Percentiles rank a stretch among this genome's conserved stretches.
Evolutionary conservation across 2,797 vertebrate genomes (phyloP).

Genomic region (Manis pentadactyla): DNA sequence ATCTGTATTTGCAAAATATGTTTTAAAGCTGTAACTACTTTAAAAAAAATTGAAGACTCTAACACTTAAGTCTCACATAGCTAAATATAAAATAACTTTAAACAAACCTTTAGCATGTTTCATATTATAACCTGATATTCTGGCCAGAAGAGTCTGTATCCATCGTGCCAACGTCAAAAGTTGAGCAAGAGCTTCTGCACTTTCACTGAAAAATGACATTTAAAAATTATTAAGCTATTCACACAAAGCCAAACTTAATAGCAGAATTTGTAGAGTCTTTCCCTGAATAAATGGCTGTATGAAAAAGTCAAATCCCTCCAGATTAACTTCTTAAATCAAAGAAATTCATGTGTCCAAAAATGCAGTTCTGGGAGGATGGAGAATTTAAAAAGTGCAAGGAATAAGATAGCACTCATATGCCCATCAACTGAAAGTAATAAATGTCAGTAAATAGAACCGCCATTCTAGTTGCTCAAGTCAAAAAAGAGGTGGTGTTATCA

Average conservation of each 20-base stretch:
- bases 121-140: slow-evolving; percentile 89
- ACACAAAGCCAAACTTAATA: slow-evolving; percentile 27
- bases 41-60: slow-evolving; percentile 15
- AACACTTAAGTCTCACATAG: slow-evolving; percentile 54
- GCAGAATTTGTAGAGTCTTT: neutral
- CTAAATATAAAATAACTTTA: slow-evolving; percentile 65
- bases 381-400: slow-evolving; percentile 41
- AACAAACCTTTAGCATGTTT: slow-evolving; percentile 88
- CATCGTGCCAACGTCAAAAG: slow-evolving; percentile 94
- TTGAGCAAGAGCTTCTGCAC: slow-evolving; percentile 94
- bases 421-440: neutral
- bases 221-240: slow-evolving; percentile 61
- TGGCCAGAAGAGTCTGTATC: slow-evolving; percentile 93
- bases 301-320: slow-evolving; percentile 19
- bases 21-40: slow-evolving; percentile 42
- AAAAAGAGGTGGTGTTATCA: neutral
- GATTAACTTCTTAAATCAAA: slow-evolving; percentile 9
- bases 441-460: slow-evolving; percentile 35
- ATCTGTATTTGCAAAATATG: neutral
- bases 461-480: slow-evolving; percentile 1
- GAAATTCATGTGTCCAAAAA: slow-evolving; percentile 40
- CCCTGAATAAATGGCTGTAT: neutral
- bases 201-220: slow-evolving; percentile 90
- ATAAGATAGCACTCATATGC: neutral
- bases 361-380: neutral